Evolutionary conservation across 2,797 vertebrate genomes (phyloP).

Genomic region (Simalia tracyae): DNA sequence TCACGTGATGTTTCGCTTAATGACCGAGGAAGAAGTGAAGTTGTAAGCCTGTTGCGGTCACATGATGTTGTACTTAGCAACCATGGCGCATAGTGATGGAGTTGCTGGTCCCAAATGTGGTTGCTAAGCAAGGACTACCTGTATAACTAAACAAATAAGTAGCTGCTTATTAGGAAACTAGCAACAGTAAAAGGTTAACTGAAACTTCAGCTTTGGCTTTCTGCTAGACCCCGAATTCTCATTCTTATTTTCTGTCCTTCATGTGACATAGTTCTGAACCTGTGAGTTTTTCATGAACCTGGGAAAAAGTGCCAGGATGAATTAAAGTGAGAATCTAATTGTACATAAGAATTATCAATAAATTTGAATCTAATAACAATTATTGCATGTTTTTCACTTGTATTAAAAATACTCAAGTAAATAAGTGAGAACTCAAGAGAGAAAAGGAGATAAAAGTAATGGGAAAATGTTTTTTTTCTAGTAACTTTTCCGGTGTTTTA

Average conservation of each 20-base stretch:
- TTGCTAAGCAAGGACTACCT: too few relatives aligned
- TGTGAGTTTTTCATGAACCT: background rate
- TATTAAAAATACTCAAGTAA: background rate
- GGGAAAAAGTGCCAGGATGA: background rate
- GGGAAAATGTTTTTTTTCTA: background rate
- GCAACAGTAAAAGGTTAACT: background rate
- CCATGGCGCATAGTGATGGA: too few relatives aligned
- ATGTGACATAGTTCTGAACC: background rate
- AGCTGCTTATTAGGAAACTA: background rate
- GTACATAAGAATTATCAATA: background rate
- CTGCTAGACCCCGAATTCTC: background rate
- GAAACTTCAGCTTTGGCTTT: background rate
- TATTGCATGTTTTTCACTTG: background rate
- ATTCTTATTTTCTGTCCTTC: background rate
- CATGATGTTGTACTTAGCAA: too few relatives aligned
- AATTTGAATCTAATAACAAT: background rate
- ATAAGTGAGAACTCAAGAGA: background rate
- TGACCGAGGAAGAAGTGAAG: too few relatives aligned
- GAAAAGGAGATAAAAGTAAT: background rate
- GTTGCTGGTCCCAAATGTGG: too few relatives aligned
- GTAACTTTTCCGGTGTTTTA: background rate
- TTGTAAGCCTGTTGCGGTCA: too few relatives aligned
- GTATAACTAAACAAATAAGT: too few relatives aligned
- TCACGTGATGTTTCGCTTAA: too few relatives aligned
- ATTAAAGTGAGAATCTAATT: background rate